Percentiles rank a stretch among this genome's conserved stretches.
These are phyloP conservation scores for Dinoponera quadriceps DNA, from an alignment of 1,140 invertebrate species.

Conservation along the genomic window DNA sequence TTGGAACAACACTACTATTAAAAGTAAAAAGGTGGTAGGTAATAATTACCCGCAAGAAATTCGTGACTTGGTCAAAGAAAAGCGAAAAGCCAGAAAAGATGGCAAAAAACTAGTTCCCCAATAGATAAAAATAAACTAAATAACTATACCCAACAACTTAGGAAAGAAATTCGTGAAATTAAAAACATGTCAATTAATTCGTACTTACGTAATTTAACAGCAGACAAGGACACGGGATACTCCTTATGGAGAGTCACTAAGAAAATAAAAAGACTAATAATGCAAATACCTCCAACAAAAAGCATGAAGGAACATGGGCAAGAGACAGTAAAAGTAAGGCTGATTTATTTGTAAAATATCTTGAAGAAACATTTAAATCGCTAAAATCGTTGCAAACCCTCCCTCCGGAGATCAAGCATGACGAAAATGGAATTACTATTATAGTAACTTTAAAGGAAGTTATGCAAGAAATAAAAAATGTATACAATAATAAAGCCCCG, in stretches of 20 bases:
- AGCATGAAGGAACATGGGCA: conserved; percentile 65
- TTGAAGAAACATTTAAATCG: conserved; percentile 42
- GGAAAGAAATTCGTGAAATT: background rate
- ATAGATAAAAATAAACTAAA: background rate
- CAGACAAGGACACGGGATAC: conserved; percentile 37
- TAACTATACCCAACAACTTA: background rate
- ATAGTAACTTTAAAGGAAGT: background rate
- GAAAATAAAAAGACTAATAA: conserved; percentile 31
- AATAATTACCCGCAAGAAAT: background rate
- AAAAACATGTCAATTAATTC: background rate
- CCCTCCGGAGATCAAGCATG: too few species aligned
- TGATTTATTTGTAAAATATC: conserved; percentile 60
- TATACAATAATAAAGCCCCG: conserved; percentile 71
- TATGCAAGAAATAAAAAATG: background rate
- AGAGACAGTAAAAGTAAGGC: conserved; percentile 66
- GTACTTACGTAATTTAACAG: background rate
- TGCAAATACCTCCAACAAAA: conserved; percentile 52
- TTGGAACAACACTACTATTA: background rate
- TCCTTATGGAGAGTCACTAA: conserved; percentile 68
- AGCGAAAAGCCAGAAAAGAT: background rate
- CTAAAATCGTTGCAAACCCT: too few species aligned
- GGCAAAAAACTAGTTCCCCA: background rate
- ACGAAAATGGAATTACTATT: background rate
- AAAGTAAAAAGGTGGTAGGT: background rate
- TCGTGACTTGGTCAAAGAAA: background rate